Evolutionary conservation across 2,113 vertebrate species (phyloP).

Genomic region (Proterorhinus semilunaris): DNA sequence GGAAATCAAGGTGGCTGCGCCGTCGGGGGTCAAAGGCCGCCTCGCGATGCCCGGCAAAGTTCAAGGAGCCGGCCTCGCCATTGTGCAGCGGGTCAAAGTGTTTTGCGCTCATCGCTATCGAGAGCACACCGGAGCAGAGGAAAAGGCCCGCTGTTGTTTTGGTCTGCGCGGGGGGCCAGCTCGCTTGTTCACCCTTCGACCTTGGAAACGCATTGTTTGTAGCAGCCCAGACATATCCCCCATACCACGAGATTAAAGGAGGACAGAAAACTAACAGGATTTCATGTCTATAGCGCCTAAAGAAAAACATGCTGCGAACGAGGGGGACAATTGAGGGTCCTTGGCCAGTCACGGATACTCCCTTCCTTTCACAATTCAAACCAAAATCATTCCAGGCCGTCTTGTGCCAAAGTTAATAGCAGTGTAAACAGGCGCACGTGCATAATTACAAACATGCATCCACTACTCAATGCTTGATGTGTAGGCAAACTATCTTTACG

Average conservation of each 20-base stretch:
- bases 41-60: conserved; percentile 33
- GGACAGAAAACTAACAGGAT: conserved; percentile 19
- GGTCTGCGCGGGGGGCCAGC: conserved; percentile 14
- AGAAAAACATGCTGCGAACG: too few species aligned
- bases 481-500: too few species aligned
- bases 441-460: too few species aligned
- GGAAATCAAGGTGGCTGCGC: conserved; percentile 66
- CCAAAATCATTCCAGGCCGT: too few species aligned
- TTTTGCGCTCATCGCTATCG: conserved; percentile 40
- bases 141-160: conserved; percentile 16
- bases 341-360: too few species aligned
- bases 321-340: too few species aligned
- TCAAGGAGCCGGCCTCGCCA: conserved; percentile 45
- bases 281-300: too few species aligned
- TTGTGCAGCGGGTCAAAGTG: conserved; percentile 52
- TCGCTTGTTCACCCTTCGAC: conserved; percentile 51
- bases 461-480: too few species aligned
- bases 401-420: too few species aligned
- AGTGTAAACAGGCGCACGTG: too few species aligned
- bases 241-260: conserved; percentile 28
- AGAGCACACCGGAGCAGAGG: conserved; percentile 9
- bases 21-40: conserved; percentile 33
- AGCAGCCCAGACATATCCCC: conserved; percentile 29
- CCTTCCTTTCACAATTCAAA: too few species aligned
- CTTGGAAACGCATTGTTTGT: conserved; percentile 39